Percentiles rank a stretch among this genome's conserved stretches.
Conservation (phyloP, 1,140 invertebrate species). For the Ladona fulva region DNA sequence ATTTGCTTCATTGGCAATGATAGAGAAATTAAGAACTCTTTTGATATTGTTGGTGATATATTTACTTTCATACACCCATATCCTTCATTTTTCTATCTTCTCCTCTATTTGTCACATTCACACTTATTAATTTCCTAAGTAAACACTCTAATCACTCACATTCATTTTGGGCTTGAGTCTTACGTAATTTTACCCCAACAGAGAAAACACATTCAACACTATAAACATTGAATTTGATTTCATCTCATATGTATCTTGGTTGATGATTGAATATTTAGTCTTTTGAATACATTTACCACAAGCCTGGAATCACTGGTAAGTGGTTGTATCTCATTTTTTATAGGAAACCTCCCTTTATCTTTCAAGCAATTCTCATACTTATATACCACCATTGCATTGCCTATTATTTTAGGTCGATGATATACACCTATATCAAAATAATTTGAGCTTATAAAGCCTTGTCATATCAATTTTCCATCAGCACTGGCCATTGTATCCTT, state of each 20-base stretch:
- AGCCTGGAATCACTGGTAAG: too few relatives aligned
- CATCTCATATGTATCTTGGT: background rate
- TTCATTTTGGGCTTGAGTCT: background rate
- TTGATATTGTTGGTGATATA: background rate
- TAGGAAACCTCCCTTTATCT: too few relatives aligned
- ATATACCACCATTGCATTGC: too few relatives aligned
- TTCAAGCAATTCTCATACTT: too few relatives aligned
- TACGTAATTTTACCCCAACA: background rate
- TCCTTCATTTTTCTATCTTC: background rate
- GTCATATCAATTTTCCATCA: background rate
- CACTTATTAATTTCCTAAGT: background rate
- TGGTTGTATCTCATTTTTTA: too few relatives aligned
- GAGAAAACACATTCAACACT: background rate
- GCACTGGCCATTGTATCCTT: background rate
- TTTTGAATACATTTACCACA: too few relatives aligned
- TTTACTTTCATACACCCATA: background rate
- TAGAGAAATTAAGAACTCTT: background rate
- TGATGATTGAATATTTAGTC: too few relatives aligned
- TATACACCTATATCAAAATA: slow-evolving; percentile 1
- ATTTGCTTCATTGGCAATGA: background rate
- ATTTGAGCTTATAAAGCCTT: background rate
- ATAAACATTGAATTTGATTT: background rate
- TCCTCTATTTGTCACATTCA: background rate
- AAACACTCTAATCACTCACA: background rate
- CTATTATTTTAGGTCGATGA: background rate